Percentiles rank a stretch among this genome's conserved stretches.
Conservation (phyloP, 2,888 invertebrate species). For the Diarsia brunnea region DNA sequence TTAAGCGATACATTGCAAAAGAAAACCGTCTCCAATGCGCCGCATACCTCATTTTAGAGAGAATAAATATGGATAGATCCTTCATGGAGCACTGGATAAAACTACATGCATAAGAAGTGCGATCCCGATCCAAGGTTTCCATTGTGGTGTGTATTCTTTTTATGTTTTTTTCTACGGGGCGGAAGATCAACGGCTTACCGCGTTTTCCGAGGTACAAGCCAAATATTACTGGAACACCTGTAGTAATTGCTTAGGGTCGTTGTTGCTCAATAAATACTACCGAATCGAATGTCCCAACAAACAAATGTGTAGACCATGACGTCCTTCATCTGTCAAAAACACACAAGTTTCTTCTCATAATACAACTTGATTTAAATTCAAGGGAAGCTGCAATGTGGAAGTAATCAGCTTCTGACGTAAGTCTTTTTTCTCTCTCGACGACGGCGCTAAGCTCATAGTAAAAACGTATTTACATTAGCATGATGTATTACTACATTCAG, state of each 20-base stretch:
- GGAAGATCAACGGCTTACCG: no score
- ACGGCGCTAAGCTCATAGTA: constrained; percentile 51
- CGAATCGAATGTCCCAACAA: not conserved
- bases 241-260: not conserved
- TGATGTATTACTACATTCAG: constrained; percentile 48
- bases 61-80: no score
- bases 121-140: no score
- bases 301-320: not conserved
- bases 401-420: constrained; percentile 58
- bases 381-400: constrained; percentile 48
- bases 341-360: constrained; percentile 12
- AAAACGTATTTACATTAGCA: constrained; percentile 54
- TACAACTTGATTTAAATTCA: constrained; percentile 8
- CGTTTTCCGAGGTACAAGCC: not conserved
- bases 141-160: no score
- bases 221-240: not conserved
- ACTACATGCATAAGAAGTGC: no score
- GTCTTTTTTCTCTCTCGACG: constrained; percentile 42
- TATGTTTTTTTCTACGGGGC: no score
- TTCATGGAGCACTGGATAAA: no score
- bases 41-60: no score
- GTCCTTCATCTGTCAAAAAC: constrained; percentile 3
- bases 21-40: no score
- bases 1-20: no score
- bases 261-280: not conserved